These are phyloP conservation scores for Arenaria interpres DNA, from an alignment of 2,113 vertebrate species.

Conservation along the genomic window DNA sequence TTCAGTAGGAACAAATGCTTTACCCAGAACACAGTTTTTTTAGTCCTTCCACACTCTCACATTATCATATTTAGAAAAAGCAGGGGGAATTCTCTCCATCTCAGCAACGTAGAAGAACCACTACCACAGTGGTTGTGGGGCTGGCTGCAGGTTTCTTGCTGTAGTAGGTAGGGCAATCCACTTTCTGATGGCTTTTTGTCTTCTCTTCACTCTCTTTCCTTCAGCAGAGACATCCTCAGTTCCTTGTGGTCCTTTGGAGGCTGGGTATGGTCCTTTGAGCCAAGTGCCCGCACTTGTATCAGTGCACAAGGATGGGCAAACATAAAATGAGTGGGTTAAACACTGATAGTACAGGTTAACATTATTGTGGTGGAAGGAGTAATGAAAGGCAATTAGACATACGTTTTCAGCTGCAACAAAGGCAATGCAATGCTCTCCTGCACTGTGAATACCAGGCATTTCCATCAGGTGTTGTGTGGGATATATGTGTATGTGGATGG, in stretches of 20 bases:
- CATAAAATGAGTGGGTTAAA: neutral
- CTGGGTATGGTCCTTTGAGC: neutral
- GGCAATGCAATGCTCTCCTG: neutral
- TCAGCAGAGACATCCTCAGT: neutral
- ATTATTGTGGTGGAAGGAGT: neutral
- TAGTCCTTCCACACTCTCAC: neutral
- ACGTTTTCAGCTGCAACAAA: neutral
- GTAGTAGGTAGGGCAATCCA: neutral
- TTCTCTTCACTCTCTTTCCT: neutral
- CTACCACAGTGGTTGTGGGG: neutral
- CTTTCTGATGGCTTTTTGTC: neutral
- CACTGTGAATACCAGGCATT: neutral
- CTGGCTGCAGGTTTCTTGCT: neutral
- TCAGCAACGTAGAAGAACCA: neutral
- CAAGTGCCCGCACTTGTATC: too few relatives aligned
- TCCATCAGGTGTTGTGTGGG: neutral
- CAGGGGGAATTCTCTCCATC: neutral
- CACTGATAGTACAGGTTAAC: neutral
- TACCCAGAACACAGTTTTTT: neutral
- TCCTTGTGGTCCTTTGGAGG: neutral
- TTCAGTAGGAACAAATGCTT: neutral
- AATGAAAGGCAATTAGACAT: neutral
- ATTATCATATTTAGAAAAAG: neutral
- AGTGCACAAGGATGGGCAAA: neutral
- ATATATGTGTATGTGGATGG: neutral